phyloP scores from a whole-genome alignment of 2,113 vertebrate species.

The Onychostoma macrolepis region DNA sequence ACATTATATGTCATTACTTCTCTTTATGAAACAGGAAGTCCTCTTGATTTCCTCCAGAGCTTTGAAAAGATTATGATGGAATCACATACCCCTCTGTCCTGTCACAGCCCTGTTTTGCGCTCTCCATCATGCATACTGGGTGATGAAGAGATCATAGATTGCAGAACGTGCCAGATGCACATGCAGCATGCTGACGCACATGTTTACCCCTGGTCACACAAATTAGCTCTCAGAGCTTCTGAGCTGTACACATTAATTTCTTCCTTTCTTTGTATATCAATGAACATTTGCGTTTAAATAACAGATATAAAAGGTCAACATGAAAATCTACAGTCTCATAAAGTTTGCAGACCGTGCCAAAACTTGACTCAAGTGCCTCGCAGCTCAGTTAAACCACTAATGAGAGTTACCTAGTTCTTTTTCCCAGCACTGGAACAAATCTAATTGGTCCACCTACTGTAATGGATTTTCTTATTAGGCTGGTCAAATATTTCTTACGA shows the following conservation, averaged over 20 bases:
- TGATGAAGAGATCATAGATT: not conserved
- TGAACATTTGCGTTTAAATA: not conserved
- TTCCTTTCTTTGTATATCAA: not conserved
- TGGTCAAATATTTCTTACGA: not conserved
- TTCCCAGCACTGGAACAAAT: slow-evolving; percentile 13
- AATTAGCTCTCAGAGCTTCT: slow-evolving; percentile 6
- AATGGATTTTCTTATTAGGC: not conserved
- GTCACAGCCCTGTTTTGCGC: not conserved
- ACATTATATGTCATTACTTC: not conserved
- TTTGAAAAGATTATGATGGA: not conserved
- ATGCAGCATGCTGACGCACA: slow-evolving; percentile 9
- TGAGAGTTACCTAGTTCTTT: slow-evolving; percentile 35
- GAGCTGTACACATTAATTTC: not conserved
- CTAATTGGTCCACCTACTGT: slow-evolving; percentile 14
- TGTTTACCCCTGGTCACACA: slow-evolving; percentile 14
- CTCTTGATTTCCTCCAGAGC: not conserved
- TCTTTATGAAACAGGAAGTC: not conserved
- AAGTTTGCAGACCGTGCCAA: slow-evolving; percentile 24
- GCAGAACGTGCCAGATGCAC: slow-evolving; percentile 9
- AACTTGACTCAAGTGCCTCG: slow-evolving; percentile 38
- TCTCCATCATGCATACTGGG: not conserved
- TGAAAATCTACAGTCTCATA: slow-evolving; percentile 37
- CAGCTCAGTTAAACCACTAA: slow-evolving; percentile 34
- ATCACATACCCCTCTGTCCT: not conserved
- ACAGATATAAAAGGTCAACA: slow-evolving; percentile 30